phyloP scores from a whole-genome alignment of 2,888 invertebrate species.

The Lasioglossum villosulum region DNA sequence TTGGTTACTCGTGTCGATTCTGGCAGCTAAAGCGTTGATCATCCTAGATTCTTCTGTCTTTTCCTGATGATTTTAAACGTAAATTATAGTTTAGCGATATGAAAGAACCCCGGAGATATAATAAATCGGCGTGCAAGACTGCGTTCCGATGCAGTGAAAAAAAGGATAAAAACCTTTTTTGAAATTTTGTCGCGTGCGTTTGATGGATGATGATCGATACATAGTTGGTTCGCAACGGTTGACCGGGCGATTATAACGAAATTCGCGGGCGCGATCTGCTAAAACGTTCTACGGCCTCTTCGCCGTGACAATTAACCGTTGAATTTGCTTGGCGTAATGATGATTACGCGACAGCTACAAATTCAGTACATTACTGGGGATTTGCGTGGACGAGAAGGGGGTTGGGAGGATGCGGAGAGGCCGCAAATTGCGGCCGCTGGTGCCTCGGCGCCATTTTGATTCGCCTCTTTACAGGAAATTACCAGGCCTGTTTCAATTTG shows the following conservation, averaged over 20 bases:
- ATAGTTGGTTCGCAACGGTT: neutral
- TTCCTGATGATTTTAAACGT: too few species aligned
- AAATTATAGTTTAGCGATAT: too few species aligned
- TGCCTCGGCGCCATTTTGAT: slow-evolving; percentile 55
- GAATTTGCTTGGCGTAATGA: slow-evolving; percentile 12
- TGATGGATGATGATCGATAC: neutral
- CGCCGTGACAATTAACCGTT: neutral
- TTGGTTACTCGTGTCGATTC: too few species aligned
- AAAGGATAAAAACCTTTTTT: too few species aligned
- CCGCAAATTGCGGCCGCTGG: slow-evolving; percentile 47
- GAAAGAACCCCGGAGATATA: too few species aligned
- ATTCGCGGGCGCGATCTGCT: neutral
- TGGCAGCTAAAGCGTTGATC: too few species aligned
- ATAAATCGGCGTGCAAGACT: too few species aligned
- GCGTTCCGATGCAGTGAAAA: too few species aligned
- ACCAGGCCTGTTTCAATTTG: slow-evolving; percentile 58
- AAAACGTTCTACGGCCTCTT: neutral
- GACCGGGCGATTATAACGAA: neutral
- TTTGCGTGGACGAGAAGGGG: neutral
- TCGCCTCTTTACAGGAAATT: slow-evolving; percentile 59
- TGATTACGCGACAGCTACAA: slow-evolving; percentile 20
- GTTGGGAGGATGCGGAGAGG: neutral
- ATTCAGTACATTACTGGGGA: slow-evolving; percentile 18
- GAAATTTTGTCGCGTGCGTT: neutral
- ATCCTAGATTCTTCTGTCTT: too few species aligned